These are phyloP conservation scores for Psittacula cyanocephala DNA, from an alignment of 2,113 vertebrate species.

Conservation along the genomic window DNA sequence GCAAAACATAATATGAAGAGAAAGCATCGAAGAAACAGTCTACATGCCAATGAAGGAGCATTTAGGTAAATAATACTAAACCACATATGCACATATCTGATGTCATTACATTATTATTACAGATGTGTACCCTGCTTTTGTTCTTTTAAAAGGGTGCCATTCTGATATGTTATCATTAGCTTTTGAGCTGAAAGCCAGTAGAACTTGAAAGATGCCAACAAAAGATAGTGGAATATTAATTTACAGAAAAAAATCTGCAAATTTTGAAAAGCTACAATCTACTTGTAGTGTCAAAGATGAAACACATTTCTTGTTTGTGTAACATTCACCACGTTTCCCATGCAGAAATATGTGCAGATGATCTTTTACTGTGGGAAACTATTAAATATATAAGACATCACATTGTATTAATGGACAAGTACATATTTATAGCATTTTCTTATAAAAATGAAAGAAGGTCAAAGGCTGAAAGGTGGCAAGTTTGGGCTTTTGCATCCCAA, in stretches of 20 bases:
- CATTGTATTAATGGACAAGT: background rate
- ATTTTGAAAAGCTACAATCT: background rate
- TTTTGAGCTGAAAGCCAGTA: background rate
- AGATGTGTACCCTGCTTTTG: background rate
- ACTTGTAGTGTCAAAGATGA: background rate
- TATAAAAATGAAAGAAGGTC: background rate
- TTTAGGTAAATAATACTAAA: slow-evolving; percentile 26
- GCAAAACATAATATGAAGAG: background rate
- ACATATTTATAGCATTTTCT: background rate
- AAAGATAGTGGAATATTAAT: background rate
- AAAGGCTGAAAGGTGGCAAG: background rate
- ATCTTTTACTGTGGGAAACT: background rate
- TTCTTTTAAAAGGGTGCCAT: background rate
- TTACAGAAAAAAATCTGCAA: background rate
- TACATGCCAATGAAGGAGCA: background rate
- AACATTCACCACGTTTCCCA: background rate
- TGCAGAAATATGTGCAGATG: background rate
- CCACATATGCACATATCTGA: background rate
- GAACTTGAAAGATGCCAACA: background rate
- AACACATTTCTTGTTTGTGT: background rate
- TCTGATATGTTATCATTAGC: background rate
- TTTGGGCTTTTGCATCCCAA: background rate
- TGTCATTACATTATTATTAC: background rate
- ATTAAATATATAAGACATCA: background rate
- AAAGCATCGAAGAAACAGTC: background rate